Evolutionary conservation across 2,797 vertebrate species (phyloP).

Genomic region (Coendou prehensilis): DNA sequence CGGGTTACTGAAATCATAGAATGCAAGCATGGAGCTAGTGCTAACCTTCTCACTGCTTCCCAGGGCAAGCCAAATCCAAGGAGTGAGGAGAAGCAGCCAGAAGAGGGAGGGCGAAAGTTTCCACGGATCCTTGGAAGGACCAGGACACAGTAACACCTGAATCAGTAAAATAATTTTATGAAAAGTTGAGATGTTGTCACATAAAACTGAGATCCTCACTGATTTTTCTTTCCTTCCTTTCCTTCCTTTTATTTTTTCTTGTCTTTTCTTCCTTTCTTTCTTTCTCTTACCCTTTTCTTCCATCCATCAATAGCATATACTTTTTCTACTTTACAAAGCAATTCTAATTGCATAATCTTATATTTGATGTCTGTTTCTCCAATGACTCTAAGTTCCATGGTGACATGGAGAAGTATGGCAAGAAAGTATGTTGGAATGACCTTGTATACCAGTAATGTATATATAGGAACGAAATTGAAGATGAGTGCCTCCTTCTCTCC

Average conservation of each 20-base stretch:
- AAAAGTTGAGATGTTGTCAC: not conserved
- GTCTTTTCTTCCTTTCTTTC: no score
- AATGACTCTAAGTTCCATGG: not conserved
- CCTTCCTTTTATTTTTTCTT: not conserved
- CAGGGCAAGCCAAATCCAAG: not conserved
- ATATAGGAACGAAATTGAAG: not conserved
- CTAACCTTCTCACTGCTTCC: not conserved
- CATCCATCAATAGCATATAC: not conserved
- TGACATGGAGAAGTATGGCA: no score
- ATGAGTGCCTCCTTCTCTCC: not conserved
- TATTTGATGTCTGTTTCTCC: not conserved
- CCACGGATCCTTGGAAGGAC: not conserved
- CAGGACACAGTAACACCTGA: not conserved
- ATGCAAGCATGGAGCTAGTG: fast-evolving
- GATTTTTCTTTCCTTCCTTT: not conserved
- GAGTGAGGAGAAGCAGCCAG: not conserved
- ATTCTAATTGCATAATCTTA: not conserved
- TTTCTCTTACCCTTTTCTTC: not conserved
- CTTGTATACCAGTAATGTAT: not conserved
- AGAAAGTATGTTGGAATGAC: not conserved
- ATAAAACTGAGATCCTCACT: not conserved
- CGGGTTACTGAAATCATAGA: no score
- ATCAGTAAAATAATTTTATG: not conserved
- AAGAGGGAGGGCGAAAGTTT: not conserved
- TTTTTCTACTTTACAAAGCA: not conserved